phyloP scores from a whole-genome alignment of 2,888 invertebrate genomes.

The Xylota segnis region DNA sequence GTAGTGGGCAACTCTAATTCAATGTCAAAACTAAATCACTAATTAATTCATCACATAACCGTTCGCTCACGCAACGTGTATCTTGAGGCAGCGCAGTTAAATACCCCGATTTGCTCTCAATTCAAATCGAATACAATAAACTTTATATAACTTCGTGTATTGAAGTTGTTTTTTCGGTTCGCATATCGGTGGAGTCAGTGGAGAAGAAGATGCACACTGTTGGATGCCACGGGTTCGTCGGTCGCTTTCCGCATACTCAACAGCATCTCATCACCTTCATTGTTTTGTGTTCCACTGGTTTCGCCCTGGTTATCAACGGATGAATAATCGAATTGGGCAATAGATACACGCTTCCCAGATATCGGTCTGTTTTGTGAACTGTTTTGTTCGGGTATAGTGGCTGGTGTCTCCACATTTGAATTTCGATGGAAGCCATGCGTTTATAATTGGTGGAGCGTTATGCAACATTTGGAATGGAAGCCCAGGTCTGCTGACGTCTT shows the following conservation, averaged over 20 bases:
- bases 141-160: constrained; percentile 7
- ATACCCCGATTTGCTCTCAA: not conserved
- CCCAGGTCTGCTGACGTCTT: constrained; percentile 5
- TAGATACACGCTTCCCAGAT: constrained; percentile 19
- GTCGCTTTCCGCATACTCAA: constrained; percentile 22
- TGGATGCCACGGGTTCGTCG: constrained; percentile 14
- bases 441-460: constrained; percentile 12
- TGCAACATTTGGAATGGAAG: constrained; percentile 26
- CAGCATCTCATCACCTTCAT: not conserved
- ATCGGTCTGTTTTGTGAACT: too few species aligned
- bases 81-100: not conserved
- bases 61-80: not conserved
- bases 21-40: constrained; percentile 25
- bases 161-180: not conserved
- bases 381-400: not conserved
- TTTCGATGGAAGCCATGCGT: constrained; percentile 8
- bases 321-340: constrained; percentile 41
- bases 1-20: constrained; percentile 11
- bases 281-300: not conserved
- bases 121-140: constrained; percentile 15
- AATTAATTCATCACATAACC: constrained; percentile 18
- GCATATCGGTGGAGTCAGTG: not conserved
- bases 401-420: constrained; percentile 8
- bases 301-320: constrained; percentile 23
- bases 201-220: not conserved